Percentiles rank a stretch among this genome's conserved stretches.
Conservation (phyloP, 2,888 invertebrate genomes). For the Drosophila formosana region DNA sequence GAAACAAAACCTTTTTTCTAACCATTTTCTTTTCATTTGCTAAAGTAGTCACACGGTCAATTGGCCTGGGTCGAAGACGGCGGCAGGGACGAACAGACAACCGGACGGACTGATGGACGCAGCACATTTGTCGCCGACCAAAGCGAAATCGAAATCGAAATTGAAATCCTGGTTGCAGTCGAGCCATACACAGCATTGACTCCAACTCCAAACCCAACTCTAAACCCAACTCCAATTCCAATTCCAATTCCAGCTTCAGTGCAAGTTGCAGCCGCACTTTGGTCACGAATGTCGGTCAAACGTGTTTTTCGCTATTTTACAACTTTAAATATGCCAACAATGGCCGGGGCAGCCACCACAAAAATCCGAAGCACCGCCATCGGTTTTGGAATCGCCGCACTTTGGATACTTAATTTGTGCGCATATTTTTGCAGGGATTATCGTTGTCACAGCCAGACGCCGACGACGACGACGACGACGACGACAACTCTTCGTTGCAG, state of each 20-base stretch:
- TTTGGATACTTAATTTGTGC: constrained; percentile 76
- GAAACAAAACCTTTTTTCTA: constrained; percentile 46
- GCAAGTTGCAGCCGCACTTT: constrained; percentile 58
- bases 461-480: constrained; percentile 11
- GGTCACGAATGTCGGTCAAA: constrained; percentile 80
- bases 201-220: not conserved
- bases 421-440: constrained; percentile 79
- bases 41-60: constrained; percentile 80
- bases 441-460: constrained; percentile 62
- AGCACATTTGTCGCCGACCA: constrained; percentile 72
- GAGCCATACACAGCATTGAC: not conserved
- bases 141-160: constrained; percentile 76
- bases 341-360: constrained; percentile 46
- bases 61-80: constrained; percentile 44
- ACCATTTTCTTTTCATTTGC: constrained; percentile 78
- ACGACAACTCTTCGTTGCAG: not conserved
- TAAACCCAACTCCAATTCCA: constrained; percentile 20
- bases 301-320: constrained; percentile 80
- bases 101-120: constrained; percentile 17
- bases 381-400: constrained; percentile 42
- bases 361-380: constrained; percentile 6
- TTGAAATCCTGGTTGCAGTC: constrained; percentile 66
- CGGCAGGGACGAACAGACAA: constrained; percentile 3
- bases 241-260: constrained; percentile 33
- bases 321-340: constrained; percentile 81